A percentile compares a stretch with the other conserved stretches of the same genome.
phyloP scores from a whole-genome alignment of 2,888 invertebrate species.

The Perdita meconis region DNA sequence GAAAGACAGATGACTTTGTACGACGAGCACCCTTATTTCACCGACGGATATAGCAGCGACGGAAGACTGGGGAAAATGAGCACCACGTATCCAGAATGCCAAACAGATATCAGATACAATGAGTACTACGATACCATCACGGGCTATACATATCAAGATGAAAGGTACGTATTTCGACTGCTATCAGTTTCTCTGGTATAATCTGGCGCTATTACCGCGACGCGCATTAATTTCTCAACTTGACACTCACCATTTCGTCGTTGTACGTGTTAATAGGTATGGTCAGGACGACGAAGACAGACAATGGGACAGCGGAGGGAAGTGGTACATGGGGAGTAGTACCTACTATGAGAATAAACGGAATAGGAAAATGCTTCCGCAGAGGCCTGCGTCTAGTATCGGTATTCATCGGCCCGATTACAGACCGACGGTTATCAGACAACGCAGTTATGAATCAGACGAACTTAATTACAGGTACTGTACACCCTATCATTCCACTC shows the following conservation, averaged over 20 bases:
- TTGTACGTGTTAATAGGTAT: slow-evolving; percentile 80
- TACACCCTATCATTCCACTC: neutral
- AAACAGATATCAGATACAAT: slow-evolving; percentile 86
- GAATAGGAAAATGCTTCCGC: slow-evolving; percentile 81
- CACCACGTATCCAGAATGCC: slow-evolving; percentile 81
- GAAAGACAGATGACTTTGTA: slow-evolving; percentile 92
- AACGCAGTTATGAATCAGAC: slow-evolving; percentile 81
- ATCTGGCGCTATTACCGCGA: neutral
- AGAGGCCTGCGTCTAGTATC: slow-evolving; percentile 81
- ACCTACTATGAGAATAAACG: slow-evolving; percentile 81
- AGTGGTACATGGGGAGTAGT: slow-evolving; percentile 78
- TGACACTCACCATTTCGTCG: neutral
- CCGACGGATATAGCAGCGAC: slow-evolving; percentile 81
- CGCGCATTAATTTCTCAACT: neutral
- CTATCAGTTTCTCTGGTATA: neutral
- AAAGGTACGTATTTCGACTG: slow-evolving; percentile 74
- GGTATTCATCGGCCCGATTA: slow-evolving; percentile 80
- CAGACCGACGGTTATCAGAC: slow-evolving; percentile 78
- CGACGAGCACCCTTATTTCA: slow-evolving; percentile 89
- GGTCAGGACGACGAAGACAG: slow-evolving; percentile 89
- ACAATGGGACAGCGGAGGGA: slow-evolving; percentile 91
- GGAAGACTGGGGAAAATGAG: slow-evolving; percentile 78
- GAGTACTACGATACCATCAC: slow-evolving; percentile 88
- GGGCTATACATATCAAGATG: slow-evolving; percentile 88
- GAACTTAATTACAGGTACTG: slow-evolving; percentile 81